Evolutionary conservation across 2,888 invertebrate species (phyloP).

Genomic region (Eugnorisma glareosa): DNA sequence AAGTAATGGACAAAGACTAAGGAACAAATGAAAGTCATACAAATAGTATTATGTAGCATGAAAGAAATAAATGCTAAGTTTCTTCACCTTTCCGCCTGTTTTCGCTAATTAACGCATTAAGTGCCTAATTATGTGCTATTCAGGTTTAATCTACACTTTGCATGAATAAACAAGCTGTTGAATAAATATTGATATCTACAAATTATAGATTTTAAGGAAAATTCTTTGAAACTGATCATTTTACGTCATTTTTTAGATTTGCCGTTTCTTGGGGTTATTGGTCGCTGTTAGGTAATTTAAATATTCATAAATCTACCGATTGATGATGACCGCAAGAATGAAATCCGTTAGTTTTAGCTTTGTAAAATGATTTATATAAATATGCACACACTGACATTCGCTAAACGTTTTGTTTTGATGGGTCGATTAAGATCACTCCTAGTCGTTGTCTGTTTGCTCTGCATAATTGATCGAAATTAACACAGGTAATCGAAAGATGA

Average conservation of each 20-base stretch:
- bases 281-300: neutral
- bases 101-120: conserved; percentile 34
- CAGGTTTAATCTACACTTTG: conserved; percentile 26
- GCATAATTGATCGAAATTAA: too few species aligned
- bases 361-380: neutral
- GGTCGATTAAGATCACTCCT: too few species aligned
- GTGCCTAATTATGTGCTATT: conserved; percentile 24
- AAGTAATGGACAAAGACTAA: neutral
- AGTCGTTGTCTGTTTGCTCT: too few species aligned
- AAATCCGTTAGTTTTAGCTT: neutral
- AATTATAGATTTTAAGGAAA: neutral
- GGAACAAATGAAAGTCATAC: conserved; percentile 19
- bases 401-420: too few species aligned
- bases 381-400: neutral
- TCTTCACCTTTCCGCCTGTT: conserved; percentile 35
- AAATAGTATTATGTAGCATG: conserved; percentile 10
- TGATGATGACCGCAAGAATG: neutral
- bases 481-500: too few species aligned
- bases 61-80: conserved; percentile 32
- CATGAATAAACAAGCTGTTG: conserved; percentile 20
- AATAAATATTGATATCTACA: conserved; percentile 18
- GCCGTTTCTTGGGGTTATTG: conserved; percentile 4
- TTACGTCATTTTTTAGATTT: neutral
- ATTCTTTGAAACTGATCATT: neutral
- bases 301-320: conserved; percentile 2